Evolutionary conservation across 2,888 invertebrate species (phyloP).

Genomic region (Perithous albicinctus): DNA sequence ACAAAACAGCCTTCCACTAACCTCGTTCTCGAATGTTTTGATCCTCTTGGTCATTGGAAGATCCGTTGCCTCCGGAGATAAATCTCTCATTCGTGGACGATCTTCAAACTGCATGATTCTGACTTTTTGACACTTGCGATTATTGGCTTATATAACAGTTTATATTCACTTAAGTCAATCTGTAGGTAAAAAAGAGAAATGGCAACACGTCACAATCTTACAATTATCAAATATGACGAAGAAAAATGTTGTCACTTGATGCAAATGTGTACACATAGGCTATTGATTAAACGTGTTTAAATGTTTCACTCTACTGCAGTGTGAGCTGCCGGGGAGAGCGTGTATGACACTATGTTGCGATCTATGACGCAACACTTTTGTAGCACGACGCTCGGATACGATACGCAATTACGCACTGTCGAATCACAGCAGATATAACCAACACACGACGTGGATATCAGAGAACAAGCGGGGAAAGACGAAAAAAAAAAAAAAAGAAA

Average conservation of each 20-base stretch:
- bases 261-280: background rate
- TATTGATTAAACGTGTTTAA: background rate
- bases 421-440: background rate
- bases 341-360: slow-evolving; percentile 24
- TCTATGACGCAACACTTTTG: slow-evolving; percentile 47
- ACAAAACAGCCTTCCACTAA: slow-evolving; percentile 64
- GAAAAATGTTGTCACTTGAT: background rate
- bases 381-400: background rate
- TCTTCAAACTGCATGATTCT: slow-evolving; percentile 84
- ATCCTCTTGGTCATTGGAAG: slow-evolving; percentile 64
- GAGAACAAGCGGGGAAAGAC: no score
- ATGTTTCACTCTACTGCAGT: background rate
- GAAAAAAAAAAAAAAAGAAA: no score
- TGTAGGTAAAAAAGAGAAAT: background rate
- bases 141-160: slow-evolving; percentile 25
- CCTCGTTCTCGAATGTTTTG: slow-evolving; percentile 69
- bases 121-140: background rate
- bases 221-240: background rate
- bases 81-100: slow-evolving; percentile 86
- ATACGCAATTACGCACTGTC: slow-evolving; percentile 7
- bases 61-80: slow-evolving; percentile 84
- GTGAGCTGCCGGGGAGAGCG: background rate
- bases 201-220: background rate
- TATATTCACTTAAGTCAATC: no score
- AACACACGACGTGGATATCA: slow-evolving; percentile 9